Evolutionary conservation across 2,797 vertebrate genomes (phyloP).

Genomic region (Octomys mimax): DNA sequence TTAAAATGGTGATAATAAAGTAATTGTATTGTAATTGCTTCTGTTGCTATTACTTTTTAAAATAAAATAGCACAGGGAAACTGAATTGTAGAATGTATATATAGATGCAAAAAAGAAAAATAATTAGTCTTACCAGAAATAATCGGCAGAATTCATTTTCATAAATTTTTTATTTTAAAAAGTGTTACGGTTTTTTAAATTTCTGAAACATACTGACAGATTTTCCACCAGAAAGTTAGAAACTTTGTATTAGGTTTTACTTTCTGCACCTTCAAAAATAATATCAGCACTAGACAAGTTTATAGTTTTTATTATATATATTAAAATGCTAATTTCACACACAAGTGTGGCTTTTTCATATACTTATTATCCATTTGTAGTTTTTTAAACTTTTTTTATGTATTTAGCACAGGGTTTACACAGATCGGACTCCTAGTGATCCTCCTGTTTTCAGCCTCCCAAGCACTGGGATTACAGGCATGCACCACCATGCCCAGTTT

Average conservation of each 20-base stretch:
- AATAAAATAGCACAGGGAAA: neutral
- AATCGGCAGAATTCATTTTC: slow-evolving; percentile 60
- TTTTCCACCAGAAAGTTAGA: slow-evolving; percentile 30
- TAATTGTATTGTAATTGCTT: slow-evolving; percentile 14
- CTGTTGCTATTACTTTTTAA: slow-evolving; percentile 3
- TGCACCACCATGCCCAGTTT: too few relatives aligned
- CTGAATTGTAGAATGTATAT: slow-evolving; percentile 38
- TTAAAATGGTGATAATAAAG: neutral
- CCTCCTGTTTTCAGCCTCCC: too few relatives aligned
- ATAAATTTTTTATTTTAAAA: neutral
- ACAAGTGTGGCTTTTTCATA: neutral
- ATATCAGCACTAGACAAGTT: neutral
- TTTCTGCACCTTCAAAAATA: slow-evolving; percentile 14
- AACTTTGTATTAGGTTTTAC: neutral
- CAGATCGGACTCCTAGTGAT: too few relatives aligned
- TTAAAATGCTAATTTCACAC: neutral
- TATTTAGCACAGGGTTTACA: too few relatives aligned
- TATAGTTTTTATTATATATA: slow-evolving; percentile 15
- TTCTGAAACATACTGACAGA: neutral
- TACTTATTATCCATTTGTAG: slow-evolving; percentile 19
- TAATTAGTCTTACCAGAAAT: neutral
- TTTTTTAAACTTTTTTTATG: neutral
- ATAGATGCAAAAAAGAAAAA: neutral
- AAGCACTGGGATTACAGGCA: too few relatives aligned
- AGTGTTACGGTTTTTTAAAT: neutral